Conservation (phyloP, 2,113 vertebrate species). For the Crotophaga sulcirostris region DNA sequence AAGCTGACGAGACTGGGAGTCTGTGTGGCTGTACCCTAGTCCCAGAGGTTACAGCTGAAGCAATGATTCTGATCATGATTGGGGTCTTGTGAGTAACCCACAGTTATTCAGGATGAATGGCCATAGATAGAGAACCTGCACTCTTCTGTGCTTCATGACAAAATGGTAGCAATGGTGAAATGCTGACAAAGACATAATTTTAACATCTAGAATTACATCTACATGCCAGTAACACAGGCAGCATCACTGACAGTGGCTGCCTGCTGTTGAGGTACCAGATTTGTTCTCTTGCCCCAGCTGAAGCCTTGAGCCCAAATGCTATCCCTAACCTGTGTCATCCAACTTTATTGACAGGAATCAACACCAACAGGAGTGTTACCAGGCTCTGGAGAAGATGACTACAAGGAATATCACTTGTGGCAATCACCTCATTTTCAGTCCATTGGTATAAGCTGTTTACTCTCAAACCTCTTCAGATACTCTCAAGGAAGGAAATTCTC, state of each 20-base stretch:
- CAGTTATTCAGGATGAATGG: too few species aligned
- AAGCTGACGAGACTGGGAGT: accelerated
- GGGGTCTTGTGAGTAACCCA: neutral
- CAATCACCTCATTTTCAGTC: neutral
- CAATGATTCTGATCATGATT: too few species aligned
- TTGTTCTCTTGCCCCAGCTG: neutral
- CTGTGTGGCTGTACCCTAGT: neutral
- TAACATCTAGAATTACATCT: neutral
- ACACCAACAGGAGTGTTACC: neutral
- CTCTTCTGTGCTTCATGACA: neutral
- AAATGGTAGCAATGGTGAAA: neutral
- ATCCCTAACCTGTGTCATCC: neutral
- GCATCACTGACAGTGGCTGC: neutral
- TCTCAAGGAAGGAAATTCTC: neutral
- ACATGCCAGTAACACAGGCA: neutral
- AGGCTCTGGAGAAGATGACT: neutral
- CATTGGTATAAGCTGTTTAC: neutral
- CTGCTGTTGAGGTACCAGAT: neutral
- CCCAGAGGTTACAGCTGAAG: neutral
- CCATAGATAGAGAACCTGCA: too few species aligned
- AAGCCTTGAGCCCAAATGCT: accelerated
- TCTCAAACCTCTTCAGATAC: neutral
- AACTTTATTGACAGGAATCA: neutral
- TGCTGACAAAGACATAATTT: neutral
- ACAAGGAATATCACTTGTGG: neutral